These are phyloP conservation scores for Clarias magur DNA, from an alignment of 2,113 vertebrate genomes.

Conservation along the genomic window DNA sequence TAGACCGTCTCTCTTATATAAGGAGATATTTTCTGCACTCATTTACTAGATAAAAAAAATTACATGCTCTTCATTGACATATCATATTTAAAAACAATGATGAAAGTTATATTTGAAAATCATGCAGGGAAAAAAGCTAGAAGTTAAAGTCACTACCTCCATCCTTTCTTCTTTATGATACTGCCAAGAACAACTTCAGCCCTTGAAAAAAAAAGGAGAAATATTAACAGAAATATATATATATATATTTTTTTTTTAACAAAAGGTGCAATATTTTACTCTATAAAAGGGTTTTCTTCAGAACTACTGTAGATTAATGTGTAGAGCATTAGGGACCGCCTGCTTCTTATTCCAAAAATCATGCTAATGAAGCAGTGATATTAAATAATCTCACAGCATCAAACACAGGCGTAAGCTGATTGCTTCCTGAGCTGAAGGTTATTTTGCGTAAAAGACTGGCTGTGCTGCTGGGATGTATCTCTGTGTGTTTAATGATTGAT, in stretches of 20 bases:
- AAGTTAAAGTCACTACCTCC: constrained; percentile 79
- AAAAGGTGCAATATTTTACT: not conserved
- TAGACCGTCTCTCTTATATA: not conserved
- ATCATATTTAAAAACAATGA: not conserved
- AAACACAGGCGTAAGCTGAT: constrained; percentile 26
- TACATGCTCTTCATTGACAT: not conserved
- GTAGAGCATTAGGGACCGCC: constrained; percentile 33
- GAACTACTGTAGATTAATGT: not conserved
- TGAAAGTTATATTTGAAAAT: not conserved
- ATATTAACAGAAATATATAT: not conserved
- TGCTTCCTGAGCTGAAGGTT: constrained; percentile 14
- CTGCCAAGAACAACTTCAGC: constrained; percentile 86
- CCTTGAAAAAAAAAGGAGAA: constrained; percentile 60
- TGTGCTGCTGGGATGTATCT: not conserved
- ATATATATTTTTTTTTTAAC: not conserved
- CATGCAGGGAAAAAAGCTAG: not conserved
- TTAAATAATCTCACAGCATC: constrained; percentile 1
- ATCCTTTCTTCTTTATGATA: constrained; percentile 95
- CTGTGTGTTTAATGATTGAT: constrained; percentile 51
- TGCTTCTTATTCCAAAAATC: constrained; percentile 15
- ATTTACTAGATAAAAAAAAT: not conserved
- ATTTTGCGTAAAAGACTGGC: constrained; percentile 7
- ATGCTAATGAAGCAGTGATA: constrained; percentile 47
- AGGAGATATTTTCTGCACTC: constrained; percentile 1
- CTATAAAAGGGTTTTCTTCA: not conserved